Conservation (phyloP, 92 coral and sea anemone genomes). For the Ricordea florida region DNA sequence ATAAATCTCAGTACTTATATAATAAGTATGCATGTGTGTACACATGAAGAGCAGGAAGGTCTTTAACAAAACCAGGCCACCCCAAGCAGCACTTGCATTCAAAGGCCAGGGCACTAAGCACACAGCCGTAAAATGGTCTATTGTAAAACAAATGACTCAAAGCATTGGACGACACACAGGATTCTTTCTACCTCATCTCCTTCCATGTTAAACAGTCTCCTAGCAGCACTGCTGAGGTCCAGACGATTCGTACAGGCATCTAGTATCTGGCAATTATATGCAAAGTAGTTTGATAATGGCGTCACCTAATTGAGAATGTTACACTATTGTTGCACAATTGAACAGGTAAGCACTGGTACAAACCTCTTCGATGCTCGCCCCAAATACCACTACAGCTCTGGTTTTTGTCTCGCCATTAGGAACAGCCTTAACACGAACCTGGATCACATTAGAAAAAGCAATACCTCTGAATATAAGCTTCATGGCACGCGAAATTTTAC, state of each 20-base stretch:
- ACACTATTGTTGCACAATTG: too few species aligned
- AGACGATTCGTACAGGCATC: constrained; percentile 79
- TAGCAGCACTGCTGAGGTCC: constrained; percentile 81
- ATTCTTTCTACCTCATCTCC: constrained; percentile 76
- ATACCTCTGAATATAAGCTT: background rate
- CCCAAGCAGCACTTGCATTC: too few species aligned
- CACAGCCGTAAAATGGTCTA: too few species aligned
- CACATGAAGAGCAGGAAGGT: too few species aligned
- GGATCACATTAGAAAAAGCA: background rate
- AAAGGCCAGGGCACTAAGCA: too few species aligned
- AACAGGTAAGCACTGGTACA: background rate
- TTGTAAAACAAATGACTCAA: background rate
- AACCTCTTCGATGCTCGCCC: constrained; percentile 83
- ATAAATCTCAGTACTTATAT: too few species aligned
- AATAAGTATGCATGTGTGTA: too few species aligned
- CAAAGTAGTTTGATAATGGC: too few species aligned
- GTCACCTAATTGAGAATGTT: too few species aligned
- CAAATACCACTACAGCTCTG: constrained; percentile 81
- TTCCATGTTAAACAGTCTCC: constrained; percentile 74
- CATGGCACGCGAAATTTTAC: background rate
- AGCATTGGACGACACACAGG: background rate
- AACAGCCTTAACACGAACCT: constrained; percentile 83
- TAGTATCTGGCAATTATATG: constrained; percentile 58
- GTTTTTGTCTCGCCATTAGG: constrained; percentile 80
- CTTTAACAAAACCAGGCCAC: too few species aligned